Base-by-base conservation (phyloP, 2,113 vertebrate genomes). In the Shinisaurus crocodilurus region DNA sequence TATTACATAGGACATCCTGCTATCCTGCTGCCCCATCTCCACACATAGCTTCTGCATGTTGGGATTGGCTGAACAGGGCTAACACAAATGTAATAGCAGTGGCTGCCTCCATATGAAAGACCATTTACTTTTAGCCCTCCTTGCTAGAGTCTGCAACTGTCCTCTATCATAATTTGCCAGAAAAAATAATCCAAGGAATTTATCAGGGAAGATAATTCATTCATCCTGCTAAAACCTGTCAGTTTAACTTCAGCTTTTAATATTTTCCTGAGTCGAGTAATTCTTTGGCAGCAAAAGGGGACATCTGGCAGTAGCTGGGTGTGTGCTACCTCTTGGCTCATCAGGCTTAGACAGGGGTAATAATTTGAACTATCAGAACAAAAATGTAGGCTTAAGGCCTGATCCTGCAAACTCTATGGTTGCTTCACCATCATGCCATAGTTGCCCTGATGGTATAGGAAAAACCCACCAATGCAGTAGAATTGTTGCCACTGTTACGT, bases 241-340 rank as follows among this genome's bases (percentile, higher is more conserved):
- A 84, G 27, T 84, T 79, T 79, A 88, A 43, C 65, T 85, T 91
- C 90, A 85, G 65, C 9, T 91, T 88, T 70, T 85, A 88, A 85
- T 88, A 69, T 88, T 85, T 91, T 84, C 16, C 32, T 85, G 63
- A 88, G 50, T 20, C 20, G 37, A 85, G 37, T 85, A 60, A 87
- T 80, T 85, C 9, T 85, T 85, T 85, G 90, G 87, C 87, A 85
- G 40, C 13, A 16, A 80, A 76, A 85, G 40, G 20, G 80, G 48
- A 88, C 48, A 85, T 60, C 74, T 88, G 74, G 65, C 74, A 85
- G 9, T 70, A 79, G 74, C 75, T 77, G 63, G 23, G 60, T 18
- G 16, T 67, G 45, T 60, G 65, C 48, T 88, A n/a, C 29, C 13
- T 79, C 27, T 80, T 80, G 34, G 65, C 60, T n/a, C 13, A 37